Conservation (phyloP, 2,113 vertebrate species). For the Mesitornis unicolor region DNA sequence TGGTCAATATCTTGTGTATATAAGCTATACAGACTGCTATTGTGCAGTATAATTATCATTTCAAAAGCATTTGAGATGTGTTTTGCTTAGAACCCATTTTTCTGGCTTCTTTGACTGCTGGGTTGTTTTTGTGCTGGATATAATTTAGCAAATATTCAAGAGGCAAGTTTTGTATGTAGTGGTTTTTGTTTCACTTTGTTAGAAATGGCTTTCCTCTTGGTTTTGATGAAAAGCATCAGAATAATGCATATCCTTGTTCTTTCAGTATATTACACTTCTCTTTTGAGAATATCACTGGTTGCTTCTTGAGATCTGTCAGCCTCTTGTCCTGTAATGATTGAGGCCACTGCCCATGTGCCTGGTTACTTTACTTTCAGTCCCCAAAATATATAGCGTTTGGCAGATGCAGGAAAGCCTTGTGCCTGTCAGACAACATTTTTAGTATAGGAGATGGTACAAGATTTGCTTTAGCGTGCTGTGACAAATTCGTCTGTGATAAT, state of each 20-base stretch:
- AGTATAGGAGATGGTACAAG: neutral
- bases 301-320: neutral
- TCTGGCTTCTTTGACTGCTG: neutral
- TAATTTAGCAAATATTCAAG: neutral
- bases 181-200: neutral
- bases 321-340: neutral
- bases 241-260: neutral
- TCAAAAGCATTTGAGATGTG: neutral
- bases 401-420: neutral
- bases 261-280: neutral
- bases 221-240: neutral
- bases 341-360: neutral
- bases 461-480: neutral
- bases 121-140: neutral
- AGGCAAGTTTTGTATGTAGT: neutral
- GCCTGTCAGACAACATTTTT: neutral
- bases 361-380: neutral
- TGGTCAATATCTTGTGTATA: neutral
- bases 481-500: neutral
- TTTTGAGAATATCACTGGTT: neutral
- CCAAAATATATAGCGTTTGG: neutral
- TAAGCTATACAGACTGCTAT: neutral
- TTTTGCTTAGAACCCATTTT: neutral
- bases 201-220: neutral
- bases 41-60: neutral